phyloP scores from a whole-genome alignment of 2,113 vertebrate genomes.

The Nestor notabilis region DNA sequence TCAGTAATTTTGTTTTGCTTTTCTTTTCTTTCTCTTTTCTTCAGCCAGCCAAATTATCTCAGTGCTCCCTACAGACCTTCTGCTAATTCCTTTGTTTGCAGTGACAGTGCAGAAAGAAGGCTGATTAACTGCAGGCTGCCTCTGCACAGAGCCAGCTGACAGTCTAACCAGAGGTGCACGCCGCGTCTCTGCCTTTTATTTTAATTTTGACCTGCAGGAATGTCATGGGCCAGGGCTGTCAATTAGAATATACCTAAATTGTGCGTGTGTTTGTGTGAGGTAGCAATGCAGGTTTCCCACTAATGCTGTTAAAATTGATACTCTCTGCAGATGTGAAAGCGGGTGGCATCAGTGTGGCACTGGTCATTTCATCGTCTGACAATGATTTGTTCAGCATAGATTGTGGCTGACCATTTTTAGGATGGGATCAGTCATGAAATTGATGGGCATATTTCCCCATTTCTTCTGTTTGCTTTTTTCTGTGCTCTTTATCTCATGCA shows the following conservation, averaged over 20 bases:
- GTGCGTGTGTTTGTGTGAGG: neutral
- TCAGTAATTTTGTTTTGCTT: conserved; percentile 56
- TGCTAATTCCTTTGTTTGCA: conserved; percentile 74
- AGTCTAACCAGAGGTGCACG: neutral
- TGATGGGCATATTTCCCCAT: neutral
- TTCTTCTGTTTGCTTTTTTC: neutral
- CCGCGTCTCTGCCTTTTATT: conserved; percentile 25
- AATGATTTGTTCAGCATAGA: neutral
- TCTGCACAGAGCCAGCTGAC: neutral
- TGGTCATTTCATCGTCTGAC: neutral
- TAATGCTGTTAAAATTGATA: neutral
- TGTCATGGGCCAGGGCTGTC: conserved; percentile 40
- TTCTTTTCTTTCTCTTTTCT: conserved; percentile 63
- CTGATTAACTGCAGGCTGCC: conserved; percentile 69
- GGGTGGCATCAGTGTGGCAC: neutral
- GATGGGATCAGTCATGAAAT: neutral
- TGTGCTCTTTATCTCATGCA: neutral
- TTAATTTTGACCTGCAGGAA: conserved; percentile 51
- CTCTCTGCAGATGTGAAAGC: neutral
- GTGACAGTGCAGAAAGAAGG: conserved; percentile 66
- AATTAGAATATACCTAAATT: neutral
- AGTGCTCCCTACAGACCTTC: conserved; percentile 63
- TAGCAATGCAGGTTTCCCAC: neutral
- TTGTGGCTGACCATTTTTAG: neutral
- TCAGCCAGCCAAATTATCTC: conserved; percentile 68